A percentile compares a stretch with the other conserved stretches of the same genome.
Conservation (phyloP, 2,797 vertebrate genomes). For the Synaphobranchus kaupii region DNA sequence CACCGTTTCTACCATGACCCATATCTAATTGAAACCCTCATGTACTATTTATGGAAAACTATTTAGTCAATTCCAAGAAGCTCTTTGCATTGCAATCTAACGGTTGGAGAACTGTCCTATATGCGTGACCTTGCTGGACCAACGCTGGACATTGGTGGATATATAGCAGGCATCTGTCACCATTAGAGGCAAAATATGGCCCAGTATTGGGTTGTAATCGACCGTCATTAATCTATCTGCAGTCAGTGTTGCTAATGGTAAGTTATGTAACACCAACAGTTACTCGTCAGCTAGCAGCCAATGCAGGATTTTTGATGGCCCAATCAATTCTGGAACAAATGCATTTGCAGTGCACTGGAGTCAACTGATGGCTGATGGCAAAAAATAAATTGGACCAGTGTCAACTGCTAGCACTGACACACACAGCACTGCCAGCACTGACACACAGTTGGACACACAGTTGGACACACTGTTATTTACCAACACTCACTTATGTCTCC, state of each 20-base stretch:
- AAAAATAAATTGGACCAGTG: background rate
- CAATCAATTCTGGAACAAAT: background rate
- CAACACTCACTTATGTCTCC: background rate
- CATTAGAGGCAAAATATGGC: background rate
- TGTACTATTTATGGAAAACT: background rate
- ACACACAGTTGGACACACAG: too few relatives aligned
- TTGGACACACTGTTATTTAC: background rate
- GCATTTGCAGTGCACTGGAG: background rate
- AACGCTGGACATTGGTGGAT: background rate
- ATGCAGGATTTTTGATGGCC: background rate
- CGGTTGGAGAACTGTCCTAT: background rate
- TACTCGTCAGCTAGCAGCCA: background rate
- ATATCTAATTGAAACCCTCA: conserved; percentile 7
- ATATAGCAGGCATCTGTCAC: background rate
- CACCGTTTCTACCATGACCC: background rate
- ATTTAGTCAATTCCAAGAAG: background rate
- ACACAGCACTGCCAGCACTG: conserved; percentile 1
- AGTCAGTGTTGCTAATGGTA: background rate
- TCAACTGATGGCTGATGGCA: background rate
- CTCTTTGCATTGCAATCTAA: background rate
- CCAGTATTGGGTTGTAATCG: background rate
- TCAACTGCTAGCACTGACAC: background rate
- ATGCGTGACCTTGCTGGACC: background rate
- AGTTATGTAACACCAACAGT: background rate
- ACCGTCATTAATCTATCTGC: background rate